Base-by-base conservation (phyloP, 2,113 vertebrate genomes). In the Nothobranchius furzeri region DNA sequence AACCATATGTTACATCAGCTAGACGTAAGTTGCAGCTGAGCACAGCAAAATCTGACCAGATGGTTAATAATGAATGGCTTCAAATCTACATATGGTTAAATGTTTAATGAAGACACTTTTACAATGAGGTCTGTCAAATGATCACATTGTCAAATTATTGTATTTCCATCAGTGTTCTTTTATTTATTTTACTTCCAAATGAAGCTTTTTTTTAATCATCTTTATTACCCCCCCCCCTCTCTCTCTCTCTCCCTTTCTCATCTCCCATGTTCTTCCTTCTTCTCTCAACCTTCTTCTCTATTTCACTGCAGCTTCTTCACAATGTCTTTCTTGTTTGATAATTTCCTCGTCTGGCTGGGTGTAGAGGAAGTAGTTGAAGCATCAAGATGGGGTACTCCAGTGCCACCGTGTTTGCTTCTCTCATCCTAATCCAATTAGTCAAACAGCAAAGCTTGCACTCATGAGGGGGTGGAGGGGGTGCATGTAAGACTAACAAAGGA, bases 11-110 rank as follows among this genome's bases (percentile, higher is more conserved):
- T 70, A 1, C 42, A 58, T 25, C 4, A 64, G 62, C 48, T 40
- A 45, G 17, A 59, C 71, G 68, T 78, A 56, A 57, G 64, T 55
- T 76, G 45, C 25, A 69, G 64, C 46, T 30, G 54, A 67, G 67
- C 61, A 42, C 15, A 62, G n/a, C 20, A 45, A 49, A 66, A 52
- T 51, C 58, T 65, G 62, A 76, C 65, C 80, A 84, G 75, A 76
- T 80, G 66, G 75, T 84, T 66, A 61, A 85, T 84, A 77, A 86
- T 87, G 67, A 73, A 88, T 82, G 77, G 46, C 59, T 45, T 50
- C 47, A 25, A 57, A 76, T 79, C 84, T 4, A 30, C 78, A 83
- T 82, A 75, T 60, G 76, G 60, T 25, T 79, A 53, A 82, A 85
- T 81, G 78, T 82, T 84, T 45, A 50, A 48, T 75, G 67, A 75